A percentile compares a stretch with the other conserved stretches of the same genome.
Evolutionary conservation across 2,113 vertebrate genomes (phyloP).

Genomic region (Toxostoma redivivum): DNA sequence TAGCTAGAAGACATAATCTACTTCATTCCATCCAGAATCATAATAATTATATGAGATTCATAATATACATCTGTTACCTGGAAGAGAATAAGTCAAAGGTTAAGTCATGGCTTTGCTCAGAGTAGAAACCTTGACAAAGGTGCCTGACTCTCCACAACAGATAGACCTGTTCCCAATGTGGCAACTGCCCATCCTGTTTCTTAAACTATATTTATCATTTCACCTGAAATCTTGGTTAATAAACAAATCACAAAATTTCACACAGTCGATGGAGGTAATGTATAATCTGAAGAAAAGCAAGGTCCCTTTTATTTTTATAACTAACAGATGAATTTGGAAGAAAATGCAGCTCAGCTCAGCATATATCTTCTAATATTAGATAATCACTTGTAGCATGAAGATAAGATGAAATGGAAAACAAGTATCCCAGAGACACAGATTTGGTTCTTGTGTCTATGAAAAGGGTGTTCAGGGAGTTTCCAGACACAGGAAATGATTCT

Average conservation of each 20-base stretch:
- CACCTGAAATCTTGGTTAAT: background rate
- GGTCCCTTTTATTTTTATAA: background rate
- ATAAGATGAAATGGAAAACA: background rate
- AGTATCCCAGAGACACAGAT: background rate
- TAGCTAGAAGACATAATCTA: background rate
- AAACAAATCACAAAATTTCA: background rate
- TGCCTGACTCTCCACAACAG: rapidly evolving
- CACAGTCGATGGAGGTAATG: background rate
- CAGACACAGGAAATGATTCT: background rate
- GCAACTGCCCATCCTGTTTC: background rate
- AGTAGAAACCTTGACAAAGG: background rate
- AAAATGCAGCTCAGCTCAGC: background rate
- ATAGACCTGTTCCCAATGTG: background rate
- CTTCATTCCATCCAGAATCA: background rate
- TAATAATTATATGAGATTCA: background rate
- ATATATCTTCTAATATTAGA: background rate
- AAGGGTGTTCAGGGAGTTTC: background rate
- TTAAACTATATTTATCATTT: background rate
- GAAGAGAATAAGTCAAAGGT: background rate
- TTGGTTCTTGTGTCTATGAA: background rate
- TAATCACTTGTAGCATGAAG: background rate
- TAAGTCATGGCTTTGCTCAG: background rate
- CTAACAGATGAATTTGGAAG: background rate
- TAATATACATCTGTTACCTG: background rate
- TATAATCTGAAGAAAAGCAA: background rate